Evolutionary conservation across 2,113 vertebrate species (phyloP), one percentile per base, ranked within the genome.

Genomic region (Ctenomys sociabilis): DNA sequence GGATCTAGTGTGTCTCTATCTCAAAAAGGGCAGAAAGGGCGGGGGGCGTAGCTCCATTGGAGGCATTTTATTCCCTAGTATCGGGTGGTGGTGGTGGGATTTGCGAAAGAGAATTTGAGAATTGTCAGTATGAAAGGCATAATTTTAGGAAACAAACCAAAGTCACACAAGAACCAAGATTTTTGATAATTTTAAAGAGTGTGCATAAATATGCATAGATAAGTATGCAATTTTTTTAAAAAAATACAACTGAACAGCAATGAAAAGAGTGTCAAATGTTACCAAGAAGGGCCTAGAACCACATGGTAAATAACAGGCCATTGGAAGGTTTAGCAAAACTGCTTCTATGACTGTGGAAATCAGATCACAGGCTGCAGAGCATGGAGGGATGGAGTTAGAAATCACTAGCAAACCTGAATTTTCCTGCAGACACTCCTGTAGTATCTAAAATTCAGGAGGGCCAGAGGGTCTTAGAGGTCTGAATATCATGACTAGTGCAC

Each of bases 401-500:
- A 64, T 85, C 72, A n/a, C 43, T 3, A 5, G 22, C 32, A n/a
- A 82, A 26, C 61, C 66, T n/a, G 40, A 24, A 28, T 16, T 77
- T 49, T 78, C 66, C 28, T 52, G 57, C 35, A 82, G 83, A 72
- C 30, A 66, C 30, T 57, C 26, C 43, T 59, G 64, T 21, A 12
- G 7, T 75, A 21, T 45, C 19, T 19, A 78, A 73, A 92, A 72
- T 37, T 43, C 52, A 59, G 43, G 40, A 22, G 32, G 63, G 77
- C 54, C 52, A 17, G 43, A 92, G 87, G 61, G 24, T 40, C 26
- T 35, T 86, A 57, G 77, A 43, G 3, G 2, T 68, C 61, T 84
- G 35, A n/a, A 7, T 1, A 49, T 40, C 7, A 0, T 12, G 22
- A 9, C 7, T 13, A 16, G 26, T 17, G 5, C 1, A 2, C 43